These are phyloP conservation scores for Acanthococcus lagerstroemiae DNA, from an alignment of 2,888 invertebrate genomes.

Conservation along the genomic window DNA sequence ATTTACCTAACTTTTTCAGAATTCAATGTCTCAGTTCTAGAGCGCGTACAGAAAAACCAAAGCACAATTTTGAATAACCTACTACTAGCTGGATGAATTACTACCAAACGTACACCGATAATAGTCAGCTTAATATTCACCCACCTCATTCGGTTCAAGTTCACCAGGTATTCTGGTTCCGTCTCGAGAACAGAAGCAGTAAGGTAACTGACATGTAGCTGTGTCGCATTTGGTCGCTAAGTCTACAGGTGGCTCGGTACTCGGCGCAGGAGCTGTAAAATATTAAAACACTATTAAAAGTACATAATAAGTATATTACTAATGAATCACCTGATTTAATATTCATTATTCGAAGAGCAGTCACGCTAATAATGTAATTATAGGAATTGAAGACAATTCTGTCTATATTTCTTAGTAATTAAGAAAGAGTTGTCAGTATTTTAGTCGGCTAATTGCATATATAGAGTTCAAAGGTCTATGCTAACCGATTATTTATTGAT, in stretches of 20 bases:
- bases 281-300: no score
- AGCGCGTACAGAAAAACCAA: no score
- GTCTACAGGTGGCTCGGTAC: slow-evolving; percentile 70
- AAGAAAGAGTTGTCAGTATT: no score
- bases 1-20: no score
- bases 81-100: no score
- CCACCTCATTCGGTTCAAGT: slow-evolving; percentile 69
- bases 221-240: slow-evolving; percentile 69
- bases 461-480: no score
- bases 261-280: slow-evolving; percentile 62
- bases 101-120: no score
- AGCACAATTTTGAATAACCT: background rate
- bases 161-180: slow-evolving; percentile 79
- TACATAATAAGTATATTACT: no score
- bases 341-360: background rate
- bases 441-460: no score
- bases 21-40: no score
- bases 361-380: background rate
- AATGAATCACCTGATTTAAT: background rate
- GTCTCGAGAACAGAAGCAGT: slow-evolving; percentile 86
- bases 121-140: slow-evolving; percentile 38
- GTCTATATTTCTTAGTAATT: no score
- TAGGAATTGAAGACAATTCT: background rate
- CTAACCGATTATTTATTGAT: no score
- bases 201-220: slow-evolving; percentile 66